Evolutionary conservation across 2,888 invertebrate species (phyloP).

Genomic region (Pyrrhosoma nymphula): DNA sequence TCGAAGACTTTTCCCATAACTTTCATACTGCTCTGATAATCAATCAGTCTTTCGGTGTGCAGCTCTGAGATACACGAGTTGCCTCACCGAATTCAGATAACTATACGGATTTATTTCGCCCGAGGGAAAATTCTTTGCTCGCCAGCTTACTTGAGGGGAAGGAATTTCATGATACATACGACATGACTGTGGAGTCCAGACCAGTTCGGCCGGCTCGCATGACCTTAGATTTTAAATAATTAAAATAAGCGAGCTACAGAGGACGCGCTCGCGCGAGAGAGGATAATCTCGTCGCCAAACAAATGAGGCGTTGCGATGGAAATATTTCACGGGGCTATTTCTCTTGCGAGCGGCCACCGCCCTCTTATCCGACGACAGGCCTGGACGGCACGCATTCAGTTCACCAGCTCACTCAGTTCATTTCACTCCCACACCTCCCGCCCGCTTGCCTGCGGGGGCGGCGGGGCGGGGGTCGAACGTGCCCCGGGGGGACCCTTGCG

Average conservation of each 20-base stretch:
- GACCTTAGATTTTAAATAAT: neutral
- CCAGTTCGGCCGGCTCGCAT: neutral
- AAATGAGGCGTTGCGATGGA: slow-evolving; percentile 28
- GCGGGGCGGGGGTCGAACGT: neutral
- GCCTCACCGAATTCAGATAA: too few relatives aligned
- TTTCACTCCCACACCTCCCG: slow-evolving; percentile 33
- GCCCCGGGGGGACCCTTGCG: slow-evolving; percentile 40
- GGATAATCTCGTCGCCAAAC: slow-evolving; percentile 20
- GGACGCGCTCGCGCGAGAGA: neutral
- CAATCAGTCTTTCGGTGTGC: too few relatives aligned
- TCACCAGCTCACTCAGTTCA: neutral
- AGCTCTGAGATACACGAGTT: too few relatives aligned
- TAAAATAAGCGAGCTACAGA: too few relatives aligned
- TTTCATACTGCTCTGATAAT: too few relatives aligned
- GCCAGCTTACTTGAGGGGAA: too few relatives aligned
- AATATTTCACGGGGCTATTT: slow-evolving; percentile 32
- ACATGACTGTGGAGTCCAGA: too few relatives aligned
- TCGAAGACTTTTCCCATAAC: too few relatives aligned
- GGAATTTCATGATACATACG: too few relatives aligned
- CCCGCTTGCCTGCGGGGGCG: neutral
- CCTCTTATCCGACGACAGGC: neutral
- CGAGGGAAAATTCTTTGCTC: too few relatives aligned
- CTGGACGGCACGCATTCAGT: neutral
- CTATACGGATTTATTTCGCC: too few relatives aligned
- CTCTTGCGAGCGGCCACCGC: slow-evolving; percentile 23